Base-by-base conservation (phyloP, 2,888 invertebrate genomes). In the Caenorhabditis sp. region DNA sequence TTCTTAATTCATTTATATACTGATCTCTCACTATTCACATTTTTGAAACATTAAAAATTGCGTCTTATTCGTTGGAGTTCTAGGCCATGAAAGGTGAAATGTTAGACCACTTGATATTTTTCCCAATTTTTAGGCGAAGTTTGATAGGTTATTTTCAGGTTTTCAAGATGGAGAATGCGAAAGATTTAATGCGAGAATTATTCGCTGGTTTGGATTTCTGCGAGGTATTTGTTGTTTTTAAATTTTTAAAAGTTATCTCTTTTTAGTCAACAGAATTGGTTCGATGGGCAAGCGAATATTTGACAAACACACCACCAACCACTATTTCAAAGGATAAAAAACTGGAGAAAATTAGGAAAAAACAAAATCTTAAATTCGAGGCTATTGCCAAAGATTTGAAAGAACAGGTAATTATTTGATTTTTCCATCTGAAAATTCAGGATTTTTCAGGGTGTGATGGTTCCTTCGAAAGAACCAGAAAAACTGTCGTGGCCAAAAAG, bases 401-500 rank as follows among this genome's bases (percentile, higher is more conserved):
- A 43, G 49, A 69, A 14, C 54, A 69, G 53, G 67, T 67, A 21
- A 8, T 50, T n/a, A 4, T 50, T 14, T 4, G 8, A 10, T n/a
- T 10, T 5, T 50, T 50, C 4, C 8, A 5, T 8, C 14, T 10
- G 19, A 5, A 50, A 50, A 50, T n/a, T n/a, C n/a, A n/a, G n/a
- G n/a, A 26, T 66, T 53, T 17, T 55, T 12, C 62, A 59, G 61
- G 62, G 23, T 14, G 58, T 65, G n/a, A 62, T 61, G 8, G 50
- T 57, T 10, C 75, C 65, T 0, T 65, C 66, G 8, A 66, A 67
- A 49, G 64, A 58, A 36, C 10, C 36, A 2, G 26, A n/a, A 10
- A 26, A 58, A 5, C n/a, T 74, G n/a, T 37, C 31, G 26, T 77
- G 59, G 24, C 82, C 81, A 0, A 65, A 62, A 21, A 62, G 58